These are phyloP conservation scores for Aldabrachelys gigantea DNA, from an alignment of 2,113 vertebrate genomes.

Conservation along the genomic window DNA sequence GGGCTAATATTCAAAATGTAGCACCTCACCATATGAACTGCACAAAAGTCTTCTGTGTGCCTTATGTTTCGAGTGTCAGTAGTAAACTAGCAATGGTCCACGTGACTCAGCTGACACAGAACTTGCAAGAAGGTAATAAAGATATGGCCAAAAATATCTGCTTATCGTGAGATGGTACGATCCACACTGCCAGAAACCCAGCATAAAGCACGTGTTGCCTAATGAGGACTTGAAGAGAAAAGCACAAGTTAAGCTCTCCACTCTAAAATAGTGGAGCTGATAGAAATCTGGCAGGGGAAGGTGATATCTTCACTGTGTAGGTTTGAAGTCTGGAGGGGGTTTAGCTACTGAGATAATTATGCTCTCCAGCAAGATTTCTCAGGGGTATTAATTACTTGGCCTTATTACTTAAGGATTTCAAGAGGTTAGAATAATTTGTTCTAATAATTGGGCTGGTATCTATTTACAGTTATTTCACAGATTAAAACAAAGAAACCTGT, in stretches of 20 bases:
- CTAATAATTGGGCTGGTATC: neutral
- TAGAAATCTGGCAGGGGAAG: neutral
- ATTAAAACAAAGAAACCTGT: neutral
- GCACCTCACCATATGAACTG: neutral
- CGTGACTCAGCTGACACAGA: neutral
- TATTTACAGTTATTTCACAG: neutral
- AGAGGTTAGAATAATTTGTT: neutral
- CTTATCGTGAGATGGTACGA: neutral
- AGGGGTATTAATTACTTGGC: neutral
- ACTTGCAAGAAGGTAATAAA: neutral
- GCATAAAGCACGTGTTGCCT: neutral
- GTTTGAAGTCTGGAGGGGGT: neutral
- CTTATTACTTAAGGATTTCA: neutral
- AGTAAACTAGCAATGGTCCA: neutral
- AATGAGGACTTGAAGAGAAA: neutral
- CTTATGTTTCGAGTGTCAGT: neutral
- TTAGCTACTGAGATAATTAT: neutral
- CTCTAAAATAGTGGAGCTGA: neutral
- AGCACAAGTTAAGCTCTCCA: neutral
- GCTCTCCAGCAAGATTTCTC: neutral
- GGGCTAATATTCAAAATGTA: no score
- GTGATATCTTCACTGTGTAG: neutral
- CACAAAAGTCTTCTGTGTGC: neutral
- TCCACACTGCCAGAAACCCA: neutral
- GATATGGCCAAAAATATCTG: neutral